These are phyloP conservation scores for Caenorhabditis auriculariae DNA, from an alignment of 2,888 invertebrate genomes.

Conservation along the genomic window DNA sequence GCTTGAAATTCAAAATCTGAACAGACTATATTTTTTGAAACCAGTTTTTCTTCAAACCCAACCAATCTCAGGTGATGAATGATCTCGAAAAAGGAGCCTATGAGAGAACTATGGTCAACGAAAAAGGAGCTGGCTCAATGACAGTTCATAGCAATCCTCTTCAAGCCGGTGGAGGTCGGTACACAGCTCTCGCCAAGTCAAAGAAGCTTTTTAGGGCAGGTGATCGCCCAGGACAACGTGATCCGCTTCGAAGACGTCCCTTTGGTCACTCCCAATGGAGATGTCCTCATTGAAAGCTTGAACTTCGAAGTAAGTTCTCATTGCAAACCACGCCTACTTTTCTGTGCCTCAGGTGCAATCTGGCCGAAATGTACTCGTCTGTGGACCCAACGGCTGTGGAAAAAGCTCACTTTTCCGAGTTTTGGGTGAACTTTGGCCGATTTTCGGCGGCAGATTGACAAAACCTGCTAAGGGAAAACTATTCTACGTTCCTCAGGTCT, in stretches of 20 bases:
- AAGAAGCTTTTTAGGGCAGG: slow-evolving; percentile 42
- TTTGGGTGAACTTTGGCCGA: slow-evolving; percentile 68
- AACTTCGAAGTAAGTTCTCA: slow-evolving; percentile 75
- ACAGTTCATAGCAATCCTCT: slow-evolving; percentile 10
- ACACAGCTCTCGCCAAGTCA: neutral
- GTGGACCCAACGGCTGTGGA: slow-evolving; percentile 69
- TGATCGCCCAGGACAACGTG: slow-evolving; percentile 74
- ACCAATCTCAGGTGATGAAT: slow-evolving; percentile 73
- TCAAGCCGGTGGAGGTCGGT: slow-evolving; percentile 21
- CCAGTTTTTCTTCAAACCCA: neutral
- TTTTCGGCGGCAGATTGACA: slow-evolving; percentile 72
- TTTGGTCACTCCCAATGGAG: slow-evolving; percentile 93
- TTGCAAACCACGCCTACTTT: neutral
- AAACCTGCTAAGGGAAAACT: slow-evolving; percentile 91
- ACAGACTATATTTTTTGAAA: neutral
- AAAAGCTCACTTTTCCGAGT: slow-evolving; percentile 68
- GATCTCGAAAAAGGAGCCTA: slow-evolving; percentile 67
- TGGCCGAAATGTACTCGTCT: slow-evolving; percentile 75
- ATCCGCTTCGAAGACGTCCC: slow-evolving; percentile 90
- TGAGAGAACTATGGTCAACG: slow-evolving; percentile 33
- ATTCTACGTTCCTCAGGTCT: slow-evolving; percentile 82
- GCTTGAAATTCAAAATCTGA: neutral
- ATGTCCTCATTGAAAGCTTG: slow-evolving; percentile 81
- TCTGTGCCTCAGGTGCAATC: slow-evolving; percentile 66
- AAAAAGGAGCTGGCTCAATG: slow-evolving; percentile 5